phyloP scores from a whole-genome alignment of 2,113 vertebrate genomes.

The Datnioides undecimradiatus region DNA sequence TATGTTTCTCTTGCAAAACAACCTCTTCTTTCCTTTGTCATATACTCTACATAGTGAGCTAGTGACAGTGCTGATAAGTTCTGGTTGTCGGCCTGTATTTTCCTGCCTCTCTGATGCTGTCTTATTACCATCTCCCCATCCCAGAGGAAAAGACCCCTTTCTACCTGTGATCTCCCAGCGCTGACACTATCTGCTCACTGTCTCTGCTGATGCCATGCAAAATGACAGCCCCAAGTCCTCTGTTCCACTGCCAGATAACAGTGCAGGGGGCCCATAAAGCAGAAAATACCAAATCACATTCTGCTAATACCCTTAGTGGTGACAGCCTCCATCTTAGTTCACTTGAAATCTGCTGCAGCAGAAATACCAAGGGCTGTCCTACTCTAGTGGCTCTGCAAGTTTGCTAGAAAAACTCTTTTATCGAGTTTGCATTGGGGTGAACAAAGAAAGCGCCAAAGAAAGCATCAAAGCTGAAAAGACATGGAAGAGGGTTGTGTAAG shows the following conservation, averaged over 20 bases:
- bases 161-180: constrained; percentile 73
- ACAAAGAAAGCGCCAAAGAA: constrained; percentile 54
- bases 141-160: constrained; percentile 63
- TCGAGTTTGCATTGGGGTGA: constrained; percentile 44
- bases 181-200: constrained; percentile 74
- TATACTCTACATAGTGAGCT: constrained; percentile 15
- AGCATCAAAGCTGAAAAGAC: constrained; percentile 32
- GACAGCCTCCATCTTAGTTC: constrained; percentile 67
- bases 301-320: constrained; percentile 70
- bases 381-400: constrained; percentile 50
- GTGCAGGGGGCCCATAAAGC: constrained; percentile 51
- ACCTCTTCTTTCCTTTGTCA: constrained; percentile 31
- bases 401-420: constrained; percentile 41
- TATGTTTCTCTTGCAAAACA: constrained; percentile 27
- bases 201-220: constrained; percentile 74
- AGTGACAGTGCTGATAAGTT: constrained; percentile 61
- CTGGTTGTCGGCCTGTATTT: constrained; percentile 50
- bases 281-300: constrained; percentile 78
- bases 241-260: constrained; percentile 69
- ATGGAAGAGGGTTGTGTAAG: constrained; percentile 5
- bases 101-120: constrained; percentile 60
- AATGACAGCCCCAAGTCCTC: constrained; percentile 75
- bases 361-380: constrained; percentile 59
- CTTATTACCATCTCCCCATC: constrained; percentile 66
- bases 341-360: constrained; percentile 61